These are phyloP conservation scores for Brachionus asplanchnoidis DNA, from an alignment of 1,140 invertebrate genomes.

Conservation along the genomic window DNA sequence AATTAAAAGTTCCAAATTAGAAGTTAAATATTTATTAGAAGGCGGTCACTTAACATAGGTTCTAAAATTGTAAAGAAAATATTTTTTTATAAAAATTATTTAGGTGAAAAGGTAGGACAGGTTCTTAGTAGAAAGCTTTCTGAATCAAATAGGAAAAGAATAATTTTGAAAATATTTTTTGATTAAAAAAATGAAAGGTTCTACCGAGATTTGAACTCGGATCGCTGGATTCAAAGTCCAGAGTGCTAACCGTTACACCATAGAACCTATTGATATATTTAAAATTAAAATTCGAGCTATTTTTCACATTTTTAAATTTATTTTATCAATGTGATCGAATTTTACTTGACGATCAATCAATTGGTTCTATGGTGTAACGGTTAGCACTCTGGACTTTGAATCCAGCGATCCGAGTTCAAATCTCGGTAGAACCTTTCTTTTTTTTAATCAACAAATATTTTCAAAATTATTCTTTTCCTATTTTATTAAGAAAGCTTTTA, in stretches of 20 bases:
- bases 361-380: conserved; percentile 20
- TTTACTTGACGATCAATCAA: too few relatives aligned
- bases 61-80: too few relatives aligned
- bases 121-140: too few relatives aligned
- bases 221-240: conserved; percentile 28
- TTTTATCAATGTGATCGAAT: background rate
- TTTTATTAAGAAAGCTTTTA: too few relatives aligned
- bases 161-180: too few relatives aligned
- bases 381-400: conserved; percentile 32
- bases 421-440: conserved; percentile 10
- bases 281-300: background rate
- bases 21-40: too few relatives aligned
- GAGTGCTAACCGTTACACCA: conserved; percentile 35
- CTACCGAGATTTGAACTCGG: conserved; percentile 28
- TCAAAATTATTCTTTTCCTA: too few relatives aligned
- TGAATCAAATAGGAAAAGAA: too few relatives aligned
- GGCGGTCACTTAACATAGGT: too few relatives aligned
- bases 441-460: background rate
- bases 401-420: conserved; percentile 29
- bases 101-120: too few relatives aligned
- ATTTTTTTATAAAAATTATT: too few relatives aligned
- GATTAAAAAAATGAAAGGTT: background rate
- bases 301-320: background rate
- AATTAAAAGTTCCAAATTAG: too few relatives aligned
- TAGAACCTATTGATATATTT: background rate